Conservation (phyloP, 2,888 invertebrate genomes). For the Atethmia centrago region DNA sequence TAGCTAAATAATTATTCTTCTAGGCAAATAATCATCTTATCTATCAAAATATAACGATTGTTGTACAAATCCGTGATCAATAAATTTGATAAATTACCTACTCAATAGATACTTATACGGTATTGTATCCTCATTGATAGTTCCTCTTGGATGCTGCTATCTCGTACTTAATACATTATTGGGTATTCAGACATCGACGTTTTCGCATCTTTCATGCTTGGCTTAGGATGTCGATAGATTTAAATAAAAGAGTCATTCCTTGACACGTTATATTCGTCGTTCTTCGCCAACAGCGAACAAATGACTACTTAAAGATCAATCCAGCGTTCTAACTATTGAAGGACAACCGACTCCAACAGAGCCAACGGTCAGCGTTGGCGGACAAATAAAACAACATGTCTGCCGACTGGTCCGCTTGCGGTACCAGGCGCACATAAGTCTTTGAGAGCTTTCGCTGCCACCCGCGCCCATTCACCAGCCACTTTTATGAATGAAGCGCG, state of each 20-base stretch:
- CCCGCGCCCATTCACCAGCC: slow-evolving; percentile 77
- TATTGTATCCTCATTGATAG: background rate
- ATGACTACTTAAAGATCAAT: background rate
- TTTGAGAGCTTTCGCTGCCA: slow-evolving; percentile 80
- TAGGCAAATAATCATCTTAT: slow-evolving; percentile 19
- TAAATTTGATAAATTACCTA: slow-evolving; percentile 14
- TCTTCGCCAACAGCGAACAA: background rate
- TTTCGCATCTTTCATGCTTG: background rate
- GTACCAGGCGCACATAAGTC: slow-evolving; percentile 85
- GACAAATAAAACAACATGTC: slow-evolving; percentile 85
- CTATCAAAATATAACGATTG: slow-evolving; percentile 13
- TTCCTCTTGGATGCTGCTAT: slow-evolving; percentile 5
- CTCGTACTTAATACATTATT: slow-evolving; percentile 15
- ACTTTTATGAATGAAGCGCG: slow-evolving; percentile 79
- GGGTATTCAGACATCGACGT: background rate
- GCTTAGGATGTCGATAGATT: background rate
- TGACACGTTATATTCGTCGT: background rate
- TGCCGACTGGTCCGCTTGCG: slow-evolving; percentile 80
- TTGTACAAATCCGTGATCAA: slow-evolving; percentile 3
- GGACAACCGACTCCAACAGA: slow-evolving; percentile 25
- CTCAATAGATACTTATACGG: background rate
- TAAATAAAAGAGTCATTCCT: background rate
- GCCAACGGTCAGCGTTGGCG: slow-evolving; percentile 57
- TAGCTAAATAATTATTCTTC: slow-evolving; percentile 6
- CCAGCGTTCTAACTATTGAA: slow-evolving; percentile 13